Evolutionary conservation across 1,140 invertebrate genomes (phyloP).

Genomic region (Eumeta japonica): DNA sequence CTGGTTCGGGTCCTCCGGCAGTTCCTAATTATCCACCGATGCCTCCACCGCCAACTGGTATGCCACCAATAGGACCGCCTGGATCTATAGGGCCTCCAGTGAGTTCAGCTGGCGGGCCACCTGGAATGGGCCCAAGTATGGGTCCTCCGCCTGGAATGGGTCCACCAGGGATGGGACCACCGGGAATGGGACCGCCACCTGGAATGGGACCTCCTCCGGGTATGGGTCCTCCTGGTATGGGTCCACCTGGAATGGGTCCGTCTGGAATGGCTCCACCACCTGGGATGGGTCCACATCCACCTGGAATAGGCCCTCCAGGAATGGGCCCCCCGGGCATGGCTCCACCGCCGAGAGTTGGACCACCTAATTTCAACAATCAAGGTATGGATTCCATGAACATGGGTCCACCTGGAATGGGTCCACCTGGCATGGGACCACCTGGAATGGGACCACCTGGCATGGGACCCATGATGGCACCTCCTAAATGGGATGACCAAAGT

Average conservation of each 20-base stretch:
- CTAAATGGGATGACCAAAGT: conserved; percentile 21
- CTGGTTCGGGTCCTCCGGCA: conserved; percentile 40
- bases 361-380: conserved; percentile 2
- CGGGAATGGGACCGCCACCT: conserved; percentile 23
- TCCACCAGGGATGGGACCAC: conserved; percentile 12
- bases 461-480: conserved; percentile 22
- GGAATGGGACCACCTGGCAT: conserved; percentile 27
- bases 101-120: conserved; percentile 7
- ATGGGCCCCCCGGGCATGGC: conserved; percentile 21
- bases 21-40: conserved; percentile 42
- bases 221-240: conserved; percentile 7
- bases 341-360: conserved; percentile 10
- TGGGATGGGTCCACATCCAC: conserved; percentile 19
- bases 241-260: neutral
- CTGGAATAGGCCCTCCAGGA: conserved; percentile 12
- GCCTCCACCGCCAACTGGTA: conserved; percentile 17
- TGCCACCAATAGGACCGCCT: conserved; percentile 8
- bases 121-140: conserved; percentile 9
- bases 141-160: conserved; percentile 16
- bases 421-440: conserved; percentile 21
- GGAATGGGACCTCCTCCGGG: conserved; percentile 7
- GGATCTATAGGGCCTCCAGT: conserved; percentile 6
- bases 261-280: conserved; percentile 15
- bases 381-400: conserved; percentile 16
- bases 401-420: conserved; percentile 20